phyloP scores from a whole-genome alignment of 1,140 invertebrate species.

The Pseudomyrmex pallidus region DNA sequence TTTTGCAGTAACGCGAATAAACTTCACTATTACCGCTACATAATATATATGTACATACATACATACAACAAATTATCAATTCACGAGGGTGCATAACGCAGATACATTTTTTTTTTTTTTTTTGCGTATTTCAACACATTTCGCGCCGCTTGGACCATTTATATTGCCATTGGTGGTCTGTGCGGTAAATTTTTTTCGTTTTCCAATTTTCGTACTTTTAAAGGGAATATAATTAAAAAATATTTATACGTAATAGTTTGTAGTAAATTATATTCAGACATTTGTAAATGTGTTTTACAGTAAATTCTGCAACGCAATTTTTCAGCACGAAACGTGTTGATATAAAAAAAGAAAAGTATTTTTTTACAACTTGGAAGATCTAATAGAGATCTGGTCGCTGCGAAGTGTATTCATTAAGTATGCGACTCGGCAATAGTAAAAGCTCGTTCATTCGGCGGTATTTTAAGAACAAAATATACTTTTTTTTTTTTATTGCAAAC shows the following conservation, averaged over 20 bases:
- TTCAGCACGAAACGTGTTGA: too few species aligned
- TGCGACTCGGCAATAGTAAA: slow-evolving; percentile 24
- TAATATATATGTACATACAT: slow-evolving; percentile 49
- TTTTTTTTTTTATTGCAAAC: slow-evolving; percentile 47
- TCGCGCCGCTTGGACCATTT: too few species aligned
- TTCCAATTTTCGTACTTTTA: too few species aligned
- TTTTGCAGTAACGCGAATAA: slow-evolving; percentile 66
- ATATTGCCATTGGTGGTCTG: too few species aligned
- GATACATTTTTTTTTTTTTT: slow-evolving; percentile 73
- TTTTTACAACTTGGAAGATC: slow-evolving; percentile 43
- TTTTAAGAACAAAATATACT: slow-evolving; percentile 65
- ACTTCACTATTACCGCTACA: slow-evolving; percentile 61
- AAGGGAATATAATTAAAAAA: too few species aligned
- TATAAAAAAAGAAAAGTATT: too few species aligned
- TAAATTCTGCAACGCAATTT: too few species aligned
- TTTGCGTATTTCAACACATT: slow-evolving; percentile 39
- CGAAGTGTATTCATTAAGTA: slow-evolving; percentile 13
- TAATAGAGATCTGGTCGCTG: slow-evolving; percentile 24
- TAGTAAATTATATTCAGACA: too few species aligned
- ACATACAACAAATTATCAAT: slow-evolving; percentile 77
- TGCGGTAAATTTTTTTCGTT: not conserved
- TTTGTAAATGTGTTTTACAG: too few species aligned
- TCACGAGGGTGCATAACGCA: slow-evolving; percentile 83
- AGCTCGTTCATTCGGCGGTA: slow-evolving; percentile 62
- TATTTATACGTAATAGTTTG: too few species aligned